Base-by-base conservation (phyloP, 1,140 invertebrate genomes). In the Scylla paramamosain region DNA sequence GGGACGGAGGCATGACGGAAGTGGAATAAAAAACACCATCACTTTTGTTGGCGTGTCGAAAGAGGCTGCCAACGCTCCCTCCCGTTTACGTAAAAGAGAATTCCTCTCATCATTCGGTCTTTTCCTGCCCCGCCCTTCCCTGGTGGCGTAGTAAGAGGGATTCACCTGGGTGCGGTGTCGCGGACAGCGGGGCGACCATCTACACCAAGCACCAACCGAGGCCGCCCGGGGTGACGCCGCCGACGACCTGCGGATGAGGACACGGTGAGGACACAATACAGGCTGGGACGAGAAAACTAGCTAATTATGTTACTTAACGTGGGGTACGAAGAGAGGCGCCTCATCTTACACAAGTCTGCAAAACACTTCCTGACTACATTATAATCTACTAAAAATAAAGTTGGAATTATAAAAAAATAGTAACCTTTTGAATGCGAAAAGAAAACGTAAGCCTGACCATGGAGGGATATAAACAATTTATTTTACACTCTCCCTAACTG, bases 161-260 rank as follows among this genome's bases (percentile, higher is more conserved):
- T 20, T 77, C 67, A 77, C 67, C 67, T 77, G 67, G 67, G 67
- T n/a, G 67, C 67, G 67, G 67, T 77, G 67, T 77, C 67, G 67
- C 20, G 67, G 67, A 77, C 20, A n/a, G 67, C 67, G n/a, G 67
- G 67, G 67, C 67, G 67, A 77, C 67, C 67, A 77, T 77, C 67
- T 77, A 77, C 67, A 77, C 25, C 67, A 12, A 77, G 20, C 67
- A 77, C 20, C 67, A 77, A n/a, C 67, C 67, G 67, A n/a, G 67
- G 67, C 67, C 67, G 67, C 67, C 25, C 67, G 67, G 2, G 67
- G 67, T 77, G 67, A 77, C 67, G 67, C 67, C 25, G 67, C 67
- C 67, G 20, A 77, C 67, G 25, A 77, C 67, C 67, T 77, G 67
- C n/a, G 67, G 67, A n/a, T 20, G 67, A 77, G n/a, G 52, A 12